phyloP scores from a whole-genome alignment of 2,888 invertebrate genomes.

The Yponomeuta malinellus region DNA sequence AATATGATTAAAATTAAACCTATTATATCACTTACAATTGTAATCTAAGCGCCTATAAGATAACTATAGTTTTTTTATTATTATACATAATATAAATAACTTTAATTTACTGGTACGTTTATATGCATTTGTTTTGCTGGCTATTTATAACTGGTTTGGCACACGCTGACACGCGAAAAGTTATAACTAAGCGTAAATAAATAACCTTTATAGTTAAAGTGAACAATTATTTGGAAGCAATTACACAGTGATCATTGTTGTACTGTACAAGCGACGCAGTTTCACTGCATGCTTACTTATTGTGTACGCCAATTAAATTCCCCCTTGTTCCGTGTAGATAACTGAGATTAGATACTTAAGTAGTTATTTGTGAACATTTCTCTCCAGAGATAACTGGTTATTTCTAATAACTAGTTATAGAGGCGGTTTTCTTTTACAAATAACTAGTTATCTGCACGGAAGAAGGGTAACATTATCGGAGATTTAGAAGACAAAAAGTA shows the following conservation, averaged over 20 bases:
- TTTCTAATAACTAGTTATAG: no score
- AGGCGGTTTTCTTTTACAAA: no score
- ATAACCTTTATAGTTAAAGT: not conserved
- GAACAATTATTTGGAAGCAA: slow-evolving; percentile 11
- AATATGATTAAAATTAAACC: slow-evolving; percentile 39
- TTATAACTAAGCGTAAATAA: slow-evolving; percentile 5
- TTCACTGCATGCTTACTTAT: not conserved
- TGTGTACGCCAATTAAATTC: no score
- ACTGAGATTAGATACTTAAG: no score
- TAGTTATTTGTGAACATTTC: no score
- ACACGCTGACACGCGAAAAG: not conserved
- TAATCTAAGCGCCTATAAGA: slow-evolving; percentile 12
- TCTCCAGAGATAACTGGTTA: no score
- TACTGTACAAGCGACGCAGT: not conserved
- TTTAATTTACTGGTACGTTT: slow-evolving; percentile 10
- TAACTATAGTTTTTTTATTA: slow-evolving; percentile 4
- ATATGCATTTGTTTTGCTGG: slow-evolving; percentile 4
- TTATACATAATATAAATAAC: slow-evolving; percentile 9
- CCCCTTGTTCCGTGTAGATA: no score
- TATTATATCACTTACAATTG: slow-evolving; percentile 63
- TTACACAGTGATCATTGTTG: not conserved
- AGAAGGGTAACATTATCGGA: no score
- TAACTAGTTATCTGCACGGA: no score
- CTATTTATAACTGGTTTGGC: slow-evolving; percentile 12
- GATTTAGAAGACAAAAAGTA: no score